phyloP scores from a whole-genome alignment of 1,140 invertebrate species.

The Drosophila tsacasi region DNA sequence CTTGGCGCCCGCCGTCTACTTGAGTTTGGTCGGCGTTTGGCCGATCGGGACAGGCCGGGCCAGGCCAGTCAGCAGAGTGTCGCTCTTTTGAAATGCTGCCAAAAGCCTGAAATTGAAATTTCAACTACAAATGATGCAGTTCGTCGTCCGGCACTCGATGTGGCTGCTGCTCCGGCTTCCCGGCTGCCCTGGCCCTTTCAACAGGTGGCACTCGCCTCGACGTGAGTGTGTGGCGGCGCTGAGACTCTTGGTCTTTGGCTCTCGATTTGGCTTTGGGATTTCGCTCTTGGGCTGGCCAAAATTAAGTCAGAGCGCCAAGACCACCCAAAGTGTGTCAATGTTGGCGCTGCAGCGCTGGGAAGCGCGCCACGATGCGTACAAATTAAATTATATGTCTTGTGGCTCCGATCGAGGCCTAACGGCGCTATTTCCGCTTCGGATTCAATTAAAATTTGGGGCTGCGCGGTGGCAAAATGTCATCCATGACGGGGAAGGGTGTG shows the following conservation, averaged over 20 bases:
- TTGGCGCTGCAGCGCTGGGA: conserved; percentile 49
- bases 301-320: conserved; percentile 64
- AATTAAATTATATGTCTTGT: conserved; percentile 51
- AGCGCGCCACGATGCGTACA: conserved; percentile 36
- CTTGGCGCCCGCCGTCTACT: conserved; percentile 63
- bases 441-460: conserved; percentile 42
- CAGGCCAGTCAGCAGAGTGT: conserved; percentile 10
- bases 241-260: conserved; percentile 20
- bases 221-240: conserved; percentile 34
- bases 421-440: conserved; percentile 47
- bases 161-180: conserved; percentile 20
- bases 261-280: conserved; percentile 24
- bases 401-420: conserved; percentile 49
- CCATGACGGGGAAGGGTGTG: conserved; percentile 17
- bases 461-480: conserved; percentile 18
- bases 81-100: conserved; percentile 73
- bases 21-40: conserved; percentile 1
- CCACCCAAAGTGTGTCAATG: conserved; percentile 82
- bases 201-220: conserved; percentile 69
- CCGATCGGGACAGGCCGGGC: background rate
- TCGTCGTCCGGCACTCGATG: conserved; percentile 49
- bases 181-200: conserved; percentile 59
- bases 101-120: conserved; percentile 80
- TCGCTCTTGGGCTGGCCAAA: conserved; percentile 61
- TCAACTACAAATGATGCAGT: conserved; percentile 72